Conservation (phyloP, 1,140 invertebrate genomes). For the Lasioglossum baleicum region DNA sequence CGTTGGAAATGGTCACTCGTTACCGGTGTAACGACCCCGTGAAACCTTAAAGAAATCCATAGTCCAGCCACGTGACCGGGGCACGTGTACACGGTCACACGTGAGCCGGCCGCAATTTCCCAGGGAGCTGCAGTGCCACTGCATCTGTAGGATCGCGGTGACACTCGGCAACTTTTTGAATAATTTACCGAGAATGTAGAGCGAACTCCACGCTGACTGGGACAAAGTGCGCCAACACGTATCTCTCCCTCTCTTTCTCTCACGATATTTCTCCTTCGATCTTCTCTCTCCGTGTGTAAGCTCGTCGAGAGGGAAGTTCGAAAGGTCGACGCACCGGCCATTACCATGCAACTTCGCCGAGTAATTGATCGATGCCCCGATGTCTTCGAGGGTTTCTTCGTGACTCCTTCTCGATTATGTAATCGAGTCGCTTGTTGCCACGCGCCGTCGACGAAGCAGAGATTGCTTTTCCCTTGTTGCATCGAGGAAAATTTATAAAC, state of each 20-base stretch:
- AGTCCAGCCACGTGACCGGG: constrained; percentile 43
- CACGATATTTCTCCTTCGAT: too few species aligned
- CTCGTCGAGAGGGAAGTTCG: constrained; percentile 2
- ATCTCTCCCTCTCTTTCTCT: background rate
- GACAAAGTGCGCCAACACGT: constrained; percentile 51
- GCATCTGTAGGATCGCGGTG: constrained; percentile 2
- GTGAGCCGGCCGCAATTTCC: constrained; percentile 31
- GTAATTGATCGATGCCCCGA: constrained; percentile 9
- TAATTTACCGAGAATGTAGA: constrained; percentile 68
- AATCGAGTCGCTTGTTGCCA: background rate
- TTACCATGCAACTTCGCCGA: background rate
- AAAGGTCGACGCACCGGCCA: constrained; percentile 36
- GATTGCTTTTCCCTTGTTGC: background rate
- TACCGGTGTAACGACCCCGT: constrained; percentile 54
- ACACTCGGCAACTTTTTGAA: constrained; percentile 54
- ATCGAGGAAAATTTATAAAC: too few species aligned
- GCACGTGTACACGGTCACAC: constrained; percentile 51
- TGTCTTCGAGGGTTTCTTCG: background rate
- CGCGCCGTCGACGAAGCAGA: background rate
- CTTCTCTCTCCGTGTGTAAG: too few species aligned
- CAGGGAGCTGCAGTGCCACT: background rate
- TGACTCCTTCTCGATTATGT: background rate
- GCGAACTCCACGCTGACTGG: constrained; percentile 64
- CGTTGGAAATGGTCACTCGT: constrained; percentile 55
- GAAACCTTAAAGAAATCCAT: constrained; percentile 47